phyloP scores from a whole-genome alignment of 1,140 invertebrate species.

The Tribolium madens region DNA sequence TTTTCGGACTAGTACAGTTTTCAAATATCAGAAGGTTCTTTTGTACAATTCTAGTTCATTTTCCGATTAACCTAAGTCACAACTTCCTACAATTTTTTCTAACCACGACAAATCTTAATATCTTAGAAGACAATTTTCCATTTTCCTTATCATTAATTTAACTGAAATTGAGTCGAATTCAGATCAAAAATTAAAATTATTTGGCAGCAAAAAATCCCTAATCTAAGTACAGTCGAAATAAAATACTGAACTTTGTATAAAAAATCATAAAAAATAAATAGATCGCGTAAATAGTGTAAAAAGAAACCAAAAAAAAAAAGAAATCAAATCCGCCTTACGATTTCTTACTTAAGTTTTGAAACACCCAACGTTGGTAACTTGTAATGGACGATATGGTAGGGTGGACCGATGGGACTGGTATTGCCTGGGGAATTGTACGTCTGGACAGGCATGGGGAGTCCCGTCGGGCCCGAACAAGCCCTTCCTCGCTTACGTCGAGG shows the following conservation, averaged over 20 bases:
- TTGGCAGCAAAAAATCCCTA: slow-evolving; percentile 50
- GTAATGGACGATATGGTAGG: slow-evolving; percentile 81
- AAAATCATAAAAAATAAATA: slow-evolving; percentile 33
- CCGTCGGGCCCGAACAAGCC: slow-evolving; percentile 63
- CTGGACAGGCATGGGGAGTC: slow-evolving; percentile 60
- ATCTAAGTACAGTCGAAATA: slow-evolving; percentile 45
- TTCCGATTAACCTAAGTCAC: slow-evolving; percentile 34
- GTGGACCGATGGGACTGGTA: slow-evolving; percentile 73
- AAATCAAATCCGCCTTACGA: neutral
- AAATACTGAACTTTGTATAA: slow-evolving; percentile 22
- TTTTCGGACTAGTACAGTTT: slow-evolving; percentile 46
- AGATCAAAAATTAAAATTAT: slow-evolving; percentile 36
- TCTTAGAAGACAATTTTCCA: slow-evolving; percentile 48
- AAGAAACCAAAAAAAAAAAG: slow-evolving; percentile 19
- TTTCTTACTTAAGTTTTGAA: slow-evolving; percentile 64
- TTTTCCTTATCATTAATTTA: slow-evolving; percentile 33
- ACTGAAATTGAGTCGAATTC: neutral
- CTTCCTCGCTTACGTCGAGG: slow-evolving; percentile 79
- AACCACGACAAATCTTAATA: slow-evolving; percentile 43
- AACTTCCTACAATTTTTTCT: slow-evolving; percentile 40
- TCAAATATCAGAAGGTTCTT: slow-evolving; percentile 37
- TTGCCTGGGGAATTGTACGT: slow-evolving; percentile 66
- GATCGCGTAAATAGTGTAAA: slow-evolving; percentile 21
- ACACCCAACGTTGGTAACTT: slow-evolving; percentile 72
- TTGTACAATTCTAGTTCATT: slow-evolving; percentile 37